A percentile compares a stretch with the other conserved stretches of the same genome.
phyloP scores from a whole-genome alignment of 2,888 invertebrate species.

The Heteromyza rotundicornis region DNA sequence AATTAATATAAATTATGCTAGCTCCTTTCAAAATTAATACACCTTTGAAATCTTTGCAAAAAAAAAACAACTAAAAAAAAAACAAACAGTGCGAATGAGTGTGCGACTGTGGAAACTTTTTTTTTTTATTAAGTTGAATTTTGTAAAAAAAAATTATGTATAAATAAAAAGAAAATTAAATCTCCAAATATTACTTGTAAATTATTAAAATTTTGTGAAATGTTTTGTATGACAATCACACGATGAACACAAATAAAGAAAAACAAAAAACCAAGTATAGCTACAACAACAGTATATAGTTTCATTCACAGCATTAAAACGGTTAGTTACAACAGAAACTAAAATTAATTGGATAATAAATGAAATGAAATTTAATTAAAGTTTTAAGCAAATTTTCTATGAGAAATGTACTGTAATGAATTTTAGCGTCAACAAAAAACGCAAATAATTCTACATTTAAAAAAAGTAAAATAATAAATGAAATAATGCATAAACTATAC shows the following conservation, averaged over 20 bases:
- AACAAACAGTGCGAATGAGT: slow-evolving; percentile 34
- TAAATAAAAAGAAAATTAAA: neutral
- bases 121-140: slow-evolving; percentile 4
- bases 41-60: slow-evolving; percentile 7
- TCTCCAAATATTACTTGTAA: slow-evolving; percentile 45
- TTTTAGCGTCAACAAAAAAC: neutral
- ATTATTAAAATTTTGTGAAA: slow-evolving; percentile 62
- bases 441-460: slow-evolving; percentile 17
- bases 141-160: no score
- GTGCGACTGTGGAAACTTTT: neutral
- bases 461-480: slow-evolving; percentile 20
- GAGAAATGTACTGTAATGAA: slow-evolving; percentile 17
- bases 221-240: slow-evolving; percentile 65
- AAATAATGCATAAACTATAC: no score
- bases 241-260: slow-evolving; percentile 11
- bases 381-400: slow-evolving; percentile 27
- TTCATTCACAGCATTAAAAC: no score
- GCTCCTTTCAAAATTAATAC: no score
- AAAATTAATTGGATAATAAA: slow-evolving; percentile 41
- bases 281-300: no score
- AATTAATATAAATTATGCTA: no score
- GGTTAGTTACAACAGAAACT: no score
- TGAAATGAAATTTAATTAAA: slow-evolving; percentile 31
- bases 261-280: slow-evolving; percentile 14
- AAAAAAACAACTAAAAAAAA: slow-evolving; percentile 18